phyloP scores from a whole-genome alignment of 2,888 invertebrate genomes.

The Dromius quadrimaculatus region DNA sequence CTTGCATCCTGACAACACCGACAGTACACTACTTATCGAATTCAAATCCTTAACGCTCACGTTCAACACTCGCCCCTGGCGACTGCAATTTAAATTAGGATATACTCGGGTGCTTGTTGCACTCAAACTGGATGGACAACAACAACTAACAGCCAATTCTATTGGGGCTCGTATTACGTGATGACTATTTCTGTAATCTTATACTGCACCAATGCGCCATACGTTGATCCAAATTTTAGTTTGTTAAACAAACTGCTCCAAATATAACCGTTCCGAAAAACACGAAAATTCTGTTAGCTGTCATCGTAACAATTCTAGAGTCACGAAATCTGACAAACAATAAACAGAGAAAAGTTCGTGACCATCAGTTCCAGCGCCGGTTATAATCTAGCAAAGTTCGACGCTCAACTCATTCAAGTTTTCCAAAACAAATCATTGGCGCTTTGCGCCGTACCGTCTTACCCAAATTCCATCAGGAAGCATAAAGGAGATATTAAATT shows the following conservation, averaged over 20 bases:
- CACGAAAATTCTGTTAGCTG: background rate
- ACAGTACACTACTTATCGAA: constrained; percentile 24
- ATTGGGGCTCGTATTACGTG: too few species aligned
- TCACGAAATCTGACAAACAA: constrained; percentile 5
- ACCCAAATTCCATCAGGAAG: constrained; percentile 8
- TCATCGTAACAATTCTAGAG: constrained; percentile 6
- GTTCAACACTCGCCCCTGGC: background rate
- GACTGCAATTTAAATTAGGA: constrained; percentile 26
- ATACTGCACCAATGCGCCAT: too few species aligned
- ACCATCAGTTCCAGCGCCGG: constrained; percentile 7
- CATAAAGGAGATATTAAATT: constrained; percentile 42
- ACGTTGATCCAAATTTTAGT: too few species aligned
- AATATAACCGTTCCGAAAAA: background rate
- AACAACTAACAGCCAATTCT: too few species aligned
- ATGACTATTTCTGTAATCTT: too few species aligned
- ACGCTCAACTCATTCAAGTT: constrained; percentile 29
- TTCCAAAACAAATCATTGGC: constrained; percentile 31
- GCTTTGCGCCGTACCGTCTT: constrained; percentile 8
- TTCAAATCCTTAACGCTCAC: constrained; percentile 9
- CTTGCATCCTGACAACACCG: constrained; percentile 20
- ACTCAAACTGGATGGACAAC: too few species aligned
- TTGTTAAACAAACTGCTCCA: background rate
- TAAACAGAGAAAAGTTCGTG: constrained; percentile 11
- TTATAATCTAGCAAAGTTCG: constrained; percentile 7
- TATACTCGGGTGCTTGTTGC: constrained; percentile 12